Base-by-base conservation (phyloP, 1,140 invertebrate species). In the Arctopsyche grandis region DNA sequence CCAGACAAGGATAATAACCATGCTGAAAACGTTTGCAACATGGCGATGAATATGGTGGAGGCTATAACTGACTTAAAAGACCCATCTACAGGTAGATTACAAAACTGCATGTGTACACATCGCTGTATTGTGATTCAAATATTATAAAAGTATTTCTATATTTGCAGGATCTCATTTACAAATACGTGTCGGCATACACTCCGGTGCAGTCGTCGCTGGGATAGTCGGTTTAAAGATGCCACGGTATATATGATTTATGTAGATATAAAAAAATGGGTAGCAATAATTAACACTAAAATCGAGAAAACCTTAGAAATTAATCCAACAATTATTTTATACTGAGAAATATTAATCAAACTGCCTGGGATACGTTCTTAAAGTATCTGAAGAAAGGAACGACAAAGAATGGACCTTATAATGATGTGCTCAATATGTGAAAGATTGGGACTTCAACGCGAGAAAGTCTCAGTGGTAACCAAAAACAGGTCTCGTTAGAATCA, bases 151-250 rank as follows among this genome's bases (percentile, higher is more conserved):
- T 14, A 46, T 46, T 5, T 66, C 5, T 21, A 16, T 52, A 3
- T 66, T 84, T 85, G 7, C 84, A 95, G 95, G 94, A 12, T 91
- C 95, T 71, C 95, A 96, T 89, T 89, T 99, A 74, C 91, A 93
- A 83, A 97, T 98, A 81, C 89, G 97, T 81, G 94, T 98, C 1
- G 97, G 97, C 5, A 92, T 97, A 9, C 95, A 97, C 85, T 95
- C 95, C 0, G 96, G 96, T 0, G 94, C 95, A 0, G 96, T 98
- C 0, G 96, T 97, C 0, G 97, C 97, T 0, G 97, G 97, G 14
- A 98, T 98, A 22, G 97, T 99, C 0, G 97, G 97, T 0, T 85
- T 97, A 0, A 98, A 98, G 89, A 98, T 98, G 97, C 97, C 96
- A 0, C 89, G 95, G n/a, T 88, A 87, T 82, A n/a, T 66, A 12